A percentile compares a stretch with the other conserved stretches of the same genome.
These are phyloP conservation scores for Drosophila carrolli DNA, from an alignment of 1,140 invertebrate genomes.

Conservation along the genomic window DNA sequence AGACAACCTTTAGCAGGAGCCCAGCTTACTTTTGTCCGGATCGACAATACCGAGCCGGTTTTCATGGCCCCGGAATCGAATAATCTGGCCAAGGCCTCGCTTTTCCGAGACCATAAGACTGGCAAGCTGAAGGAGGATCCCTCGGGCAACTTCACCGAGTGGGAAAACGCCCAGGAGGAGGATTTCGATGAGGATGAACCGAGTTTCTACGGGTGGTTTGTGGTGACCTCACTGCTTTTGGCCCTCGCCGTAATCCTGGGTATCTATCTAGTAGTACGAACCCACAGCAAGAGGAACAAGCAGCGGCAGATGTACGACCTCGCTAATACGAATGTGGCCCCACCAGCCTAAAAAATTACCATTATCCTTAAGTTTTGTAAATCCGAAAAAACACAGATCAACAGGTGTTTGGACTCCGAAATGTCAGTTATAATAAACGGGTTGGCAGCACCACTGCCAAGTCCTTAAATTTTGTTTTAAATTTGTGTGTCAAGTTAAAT, in stretches of 20 bases:
- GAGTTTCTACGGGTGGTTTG: conserved; percentile 74
- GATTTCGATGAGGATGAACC: conserved; percentile 16
- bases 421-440: conserved; percentile 19
- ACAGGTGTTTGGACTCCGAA: conserved; percentile 23
- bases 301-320: conserved; percentile 61
- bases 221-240: conserved; percentile 57
- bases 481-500: background rate
- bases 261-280: conserved; percentile 56
- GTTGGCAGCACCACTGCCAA: conserved; percentile 29
- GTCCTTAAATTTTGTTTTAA: conserved; percentile 11
- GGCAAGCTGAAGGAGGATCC: conserved; percentile 35
- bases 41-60: conserved; percentile 72
- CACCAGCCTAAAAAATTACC: conserved; percentile 20
- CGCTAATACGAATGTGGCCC: conserved; percentile 47
- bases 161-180: conserved; percentile 40
- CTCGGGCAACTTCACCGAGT: conserved; percentile 42
- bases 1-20: conserved; percentile 43
- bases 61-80: conserved; percentile 69
- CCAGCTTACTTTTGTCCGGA: conserved; percentile 60
- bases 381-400: conserved; percentile 8
- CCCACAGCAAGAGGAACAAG: conserved; percentile 50
- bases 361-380: conserved; percentile 13
- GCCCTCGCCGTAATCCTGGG: conserved; percentile 46
- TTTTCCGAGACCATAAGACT: conserved; percentile 43
- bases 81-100: conserved; percentile 60